phyloP scores from a whole-genome alignment of 2,113 vertebrate genomes.

The Hiodon tergisus region DNA sequence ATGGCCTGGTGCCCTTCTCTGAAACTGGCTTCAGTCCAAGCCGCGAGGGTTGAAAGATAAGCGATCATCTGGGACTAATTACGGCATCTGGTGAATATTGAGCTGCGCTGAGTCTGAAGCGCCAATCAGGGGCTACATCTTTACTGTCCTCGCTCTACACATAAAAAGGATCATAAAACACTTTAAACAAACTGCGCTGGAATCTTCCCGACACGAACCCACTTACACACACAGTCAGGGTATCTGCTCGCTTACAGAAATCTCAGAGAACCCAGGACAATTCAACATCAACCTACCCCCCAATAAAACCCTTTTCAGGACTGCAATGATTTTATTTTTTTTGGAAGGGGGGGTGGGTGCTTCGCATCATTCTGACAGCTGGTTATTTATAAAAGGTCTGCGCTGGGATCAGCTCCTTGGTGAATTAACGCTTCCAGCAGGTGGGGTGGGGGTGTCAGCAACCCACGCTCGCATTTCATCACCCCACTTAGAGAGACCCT shows the following conservation, averaged over 20 bases:
- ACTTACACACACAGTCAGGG: too few species aligned
- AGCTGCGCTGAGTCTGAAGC: slow-evolving; percentile 17
- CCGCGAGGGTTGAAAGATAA: slow-evolving; percentile 33
- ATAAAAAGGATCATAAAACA: neutral
- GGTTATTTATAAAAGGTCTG: neutral
- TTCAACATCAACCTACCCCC: neutral
- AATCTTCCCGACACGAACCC: neutral
- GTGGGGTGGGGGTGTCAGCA: neutral
- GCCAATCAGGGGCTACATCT: neutral
- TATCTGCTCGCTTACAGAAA: neutral
- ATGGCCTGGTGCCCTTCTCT: slow-evolving; percentile 1
- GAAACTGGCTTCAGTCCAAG: slow-evolving; percentile 22
- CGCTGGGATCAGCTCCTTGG: neutral
- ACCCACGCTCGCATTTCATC: neutral
- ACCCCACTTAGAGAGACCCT: neutral
- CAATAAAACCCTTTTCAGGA: neutral
- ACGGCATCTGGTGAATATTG: slow-evolving; percentile 22
- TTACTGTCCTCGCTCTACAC: neutral
- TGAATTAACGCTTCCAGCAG: neutral
- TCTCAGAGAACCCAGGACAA: neutral
- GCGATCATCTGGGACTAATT: slow-evolving; percentile 36
- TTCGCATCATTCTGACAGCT: neutral
- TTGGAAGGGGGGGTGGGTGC: neutral
- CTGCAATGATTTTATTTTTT: neutral
- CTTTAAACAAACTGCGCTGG: neutral